A percentile compares a stretch with the other conserved stretches of the same genome.
phyloP scores from a whole-genome alignment of 2,113 vertebrate species.

The Neogale vison region DNA sequence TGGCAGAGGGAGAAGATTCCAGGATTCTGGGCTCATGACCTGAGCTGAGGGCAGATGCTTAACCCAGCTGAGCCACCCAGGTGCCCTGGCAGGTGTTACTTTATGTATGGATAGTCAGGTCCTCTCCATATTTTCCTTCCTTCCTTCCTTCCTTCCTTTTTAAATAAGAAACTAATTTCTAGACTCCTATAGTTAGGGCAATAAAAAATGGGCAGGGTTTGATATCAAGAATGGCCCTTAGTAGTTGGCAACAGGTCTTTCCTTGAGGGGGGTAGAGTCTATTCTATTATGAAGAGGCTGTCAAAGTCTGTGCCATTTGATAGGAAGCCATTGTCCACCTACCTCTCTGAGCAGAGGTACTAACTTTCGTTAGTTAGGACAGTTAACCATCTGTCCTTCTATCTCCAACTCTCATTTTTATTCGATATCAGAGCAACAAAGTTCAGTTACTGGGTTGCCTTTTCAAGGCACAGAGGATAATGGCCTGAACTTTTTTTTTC shows the following conservation, averaged over 20 bases:
- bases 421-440: conserved; percentile 28
- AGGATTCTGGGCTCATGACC: too few relatives aligned
- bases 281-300: background rate
- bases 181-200: background rate
- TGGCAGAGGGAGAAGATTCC: too few relatives aligned
- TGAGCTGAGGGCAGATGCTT: background rate
- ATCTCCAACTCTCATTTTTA: background rate
- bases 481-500: background rate
- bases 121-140: background rate
- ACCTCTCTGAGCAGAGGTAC: too few relatives aligned
- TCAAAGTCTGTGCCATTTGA: background rate
- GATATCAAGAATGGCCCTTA: background rate
- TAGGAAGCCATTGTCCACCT: background rate
- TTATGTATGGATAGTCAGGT: background rate
- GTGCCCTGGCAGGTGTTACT: background rate
- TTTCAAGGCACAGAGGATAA: conserved; percentile 55
- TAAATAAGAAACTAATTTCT: background rate
- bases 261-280: background rate
- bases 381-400: background rate
- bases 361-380: background rate
- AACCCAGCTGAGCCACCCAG: background rate
- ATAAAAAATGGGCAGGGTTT: background rate
- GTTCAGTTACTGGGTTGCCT: background rate
- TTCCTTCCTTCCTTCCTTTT: background rate
- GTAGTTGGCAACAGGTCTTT: background rate